phyloP scores from a whole-genome alignment of 2,797 vertebrate genomes.

The Okamejei kenojei region DNA sequence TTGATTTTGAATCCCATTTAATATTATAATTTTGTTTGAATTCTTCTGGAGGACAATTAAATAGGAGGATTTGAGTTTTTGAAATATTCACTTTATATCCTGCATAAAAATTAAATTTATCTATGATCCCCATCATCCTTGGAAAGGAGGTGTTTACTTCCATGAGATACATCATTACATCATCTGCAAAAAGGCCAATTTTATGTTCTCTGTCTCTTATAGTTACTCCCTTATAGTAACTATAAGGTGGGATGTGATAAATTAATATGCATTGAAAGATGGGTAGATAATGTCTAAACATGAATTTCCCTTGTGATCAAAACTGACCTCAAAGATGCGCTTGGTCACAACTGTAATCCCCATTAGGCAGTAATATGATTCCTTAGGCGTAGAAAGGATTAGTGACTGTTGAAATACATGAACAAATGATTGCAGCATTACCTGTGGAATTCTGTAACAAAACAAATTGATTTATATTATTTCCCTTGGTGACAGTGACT shows the following conservation, averaged over 20 bases:
- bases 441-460: background rate
- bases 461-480: background rate
- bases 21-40: no score
- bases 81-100: no score
- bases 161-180: no score
- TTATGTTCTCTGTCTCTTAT: no score
- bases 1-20: no score
- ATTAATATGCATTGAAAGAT: background rate
- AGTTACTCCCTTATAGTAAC: no score
- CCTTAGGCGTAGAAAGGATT: background rate
- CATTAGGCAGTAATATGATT: background rate
- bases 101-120: no score
- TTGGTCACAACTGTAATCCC: background rate
- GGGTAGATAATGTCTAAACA: constrained; percentile 7
- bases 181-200: no score
- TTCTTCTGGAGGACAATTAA: no score
- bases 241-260: background rate
- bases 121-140: no score
- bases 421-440: background rate
- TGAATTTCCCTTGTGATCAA: constrained; percentile 1
- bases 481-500: background rate
- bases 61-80: no score
- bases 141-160: no score
- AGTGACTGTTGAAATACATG: background rate
- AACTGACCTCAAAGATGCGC: background rate